Base-by-base conservation (phyloP, 2,113 vertebrate genomes). In the Phyllostomus hastatus region DNA sequence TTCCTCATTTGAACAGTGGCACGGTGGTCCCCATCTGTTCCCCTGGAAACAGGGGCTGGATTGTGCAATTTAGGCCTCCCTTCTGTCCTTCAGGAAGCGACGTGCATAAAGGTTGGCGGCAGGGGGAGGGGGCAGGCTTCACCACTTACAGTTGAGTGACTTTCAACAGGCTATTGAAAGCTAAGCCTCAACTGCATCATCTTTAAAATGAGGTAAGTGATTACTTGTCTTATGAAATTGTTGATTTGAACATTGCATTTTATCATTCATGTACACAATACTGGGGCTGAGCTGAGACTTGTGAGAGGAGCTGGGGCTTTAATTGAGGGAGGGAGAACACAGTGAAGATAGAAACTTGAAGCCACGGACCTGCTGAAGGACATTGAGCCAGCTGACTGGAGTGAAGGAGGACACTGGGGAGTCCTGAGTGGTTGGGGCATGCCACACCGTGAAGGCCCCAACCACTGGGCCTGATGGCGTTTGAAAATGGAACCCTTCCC, bases 21-120 rank as follows among this genome's bases (percentile, higher is more conserved):
- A 15, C 54, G 33, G 20, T 50, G 35, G 12, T 43, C 35, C 26
- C 16, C 48, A n/a, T 41, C 31, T 31, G 5, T 28, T 19, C 38
- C 20, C 0, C 3, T 35, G 59, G 24, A 76, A 35, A 43, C 0
- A 9, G n/a, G 35, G 6, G 8, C 33, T 73, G 54, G 19, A 43
- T 17, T 1, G 11, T 31, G 20, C 33, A 35, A 6, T 19, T 70
- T 2, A 0, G 72, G 33, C 59, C 35, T 26, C 43, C 26, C 2
- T 7, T 1, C 70, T 4, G 15, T 52, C 46, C 69, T 43, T 17
- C 20, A 19, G 64, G 20, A 22, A 31, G 41, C 76, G 15, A 19
- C 0, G 0, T 35, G 33, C 15, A 0, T 9, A 10, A 20, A 9
- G 17, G 17, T 7, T 26, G 61, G 33, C 28, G 54, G 31, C 43